Conservation (phyloP, 2,797 vertebrate species). For the Cyclura pinguis region DNA sequence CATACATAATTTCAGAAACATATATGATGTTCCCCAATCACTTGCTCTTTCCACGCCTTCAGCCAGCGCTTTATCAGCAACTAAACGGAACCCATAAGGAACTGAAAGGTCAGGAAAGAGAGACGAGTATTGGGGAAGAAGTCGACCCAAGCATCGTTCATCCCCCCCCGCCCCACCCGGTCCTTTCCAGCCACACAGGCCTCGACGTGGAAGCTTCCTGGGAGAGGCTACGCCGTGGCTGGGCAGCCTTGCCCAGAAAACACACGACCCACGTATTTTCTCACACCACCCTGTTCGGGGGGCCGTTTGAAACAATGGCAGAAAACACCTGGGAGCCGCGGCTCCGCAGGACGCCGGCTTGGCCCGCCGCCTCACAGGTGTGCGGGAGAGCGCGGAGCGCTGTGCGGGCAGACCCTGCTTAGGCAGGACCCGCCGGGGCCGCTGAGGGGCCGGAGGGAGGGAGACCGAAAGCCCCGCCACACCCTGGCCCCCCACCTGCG, state of each 20-base stretch:
- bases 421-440: background rate
- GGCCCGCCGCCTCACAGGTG: background rate
- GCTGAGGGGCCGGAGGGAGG: background rate
- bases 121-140: background rate
- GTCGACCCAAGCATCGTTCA: background rate
- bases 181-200: background rate
- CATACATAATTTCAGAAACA: background rate
- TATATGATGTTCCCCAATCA: no score
- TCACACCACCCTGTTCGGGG: background rate
- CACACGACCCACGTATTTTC: no score
- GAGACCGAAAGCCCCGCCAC: background rate
- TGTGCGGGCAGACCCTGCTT: background rate
- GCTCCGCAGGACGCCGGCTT: no score
- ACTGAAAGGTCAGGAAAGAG: background rate
- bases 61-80: background rate
- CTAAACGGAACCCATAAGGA: background rate
- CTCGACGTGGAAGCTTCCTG: background rate
- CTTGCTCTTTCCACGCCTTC: background rate
- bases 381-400: background rate
- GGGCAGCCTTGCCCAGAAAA: background rate
- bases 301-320: conserved; percentile 11
- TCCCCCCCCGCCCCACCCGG: no score
- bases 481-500: background rate
- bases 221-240: background rate
- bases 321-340: conserved; percentile 11